Evolutionary conservation across 1,140 invertebrate species (phyloP), one percentile per base, ranked within the genome.

Genomic region (Radopholus similis): DNA sequence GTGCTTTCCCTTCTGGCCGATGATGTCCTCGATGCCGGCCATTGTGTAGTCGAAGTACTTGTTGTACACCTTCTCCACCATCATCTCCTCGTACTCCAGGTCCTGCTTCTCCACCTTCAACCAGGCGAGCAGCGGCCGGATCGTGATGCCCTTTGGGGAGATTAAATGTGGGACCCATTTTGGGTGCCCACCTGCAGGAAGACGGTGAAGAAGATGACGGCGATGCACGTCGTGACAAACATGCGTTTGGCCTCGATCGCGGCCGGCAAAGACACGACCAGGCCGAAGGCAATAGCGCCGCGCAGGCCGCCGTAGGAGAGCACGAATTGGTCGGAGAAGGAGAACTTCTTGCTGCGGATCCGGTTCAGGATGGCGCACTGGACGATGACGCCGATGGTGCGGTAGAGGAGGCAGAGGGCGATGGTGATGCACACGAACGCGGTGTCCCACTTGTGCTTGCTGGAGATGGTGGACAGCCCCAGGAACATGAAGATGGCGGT

Each of bases 401-500:
- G 88, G 86, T 91, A 97, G 40, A 97, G 83, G 51, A 93, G 90
- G 85, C 95, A 97, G 85, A 96, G 93, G 40, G 93, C 77, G 69
- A 99, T 91, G 6, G 94, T 95, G 76, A 93, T 87, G 32, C 93
- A 72, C 47, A 97, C 90, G 85, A 99, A 98, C 87, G 88, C 89
- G 2, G 91, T 91, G 85, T 98, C 95, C 92, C 92, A 97, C 13
- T 74, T 42, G 23, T 75, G 72, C 23, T 75, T 26, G 44, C 34
- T 64, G 34, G 75, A 64, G 28, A 97, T 91, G 0, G 94, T 96
- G 21, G 93, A 91, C 13, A 97, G 91, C 0, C 95, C 91, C 32
- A 98, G 88, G 84, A 97, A 96, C 91, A 98, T 95, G 85, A 98
- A 98, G 79, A 98, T 97, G 80, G 97, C 92, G 0, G 94, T 97